Percentiles rank a stretch among this genome's conserved stretches.
Evolutionary conservation across 2,888 invertebrate genomes (phyloP).

Genomic region (Folsomia manolachei): DNA sequence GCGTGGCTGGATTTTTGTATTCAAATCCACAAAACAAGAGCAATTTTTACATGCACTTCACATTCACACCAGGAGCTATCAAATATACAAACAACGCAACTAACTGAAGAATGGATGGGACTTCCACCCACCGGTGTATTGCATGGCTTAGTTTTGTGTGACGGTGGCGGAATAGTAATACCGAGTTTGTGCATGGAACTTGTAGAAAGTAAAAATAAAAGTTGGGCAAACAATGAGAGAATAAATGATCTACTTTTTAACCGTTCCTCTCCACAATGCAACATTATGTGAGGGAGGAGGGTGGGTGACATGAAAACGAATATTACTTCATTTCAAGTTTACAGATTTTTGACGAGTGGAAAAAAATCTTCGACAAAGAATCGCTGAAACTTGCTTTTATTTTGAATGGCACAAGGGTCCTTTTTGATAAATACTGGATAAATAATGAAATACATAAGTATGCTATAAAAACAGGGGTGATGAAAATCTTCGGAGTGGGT

Average conservation of each 20-base stretch:
- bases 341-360: neutral
- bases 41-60: slow-evolving; percentile 8
- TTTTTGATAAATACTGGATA: too few relatives aligned
- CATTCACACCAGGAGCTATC: slow-evolving; percentile 5
- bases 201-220: neutral
- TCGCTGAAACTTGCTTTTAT: too few relatives aligned
- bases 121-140: neutral
- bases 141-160: too few relatives aligned
- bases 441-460: too few relatives aligned
- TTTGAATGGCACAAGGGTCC: too few relatives aligned
- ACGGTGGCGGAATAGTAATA: neutral
- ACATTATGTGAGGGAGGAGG: neutral
- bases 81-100: too few relatives aligned
- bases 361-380: too few relatives aligned
- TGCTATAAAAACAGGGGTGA: too few relatives aligned
- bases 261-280: neutral
- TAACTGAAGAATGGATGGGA: slow-evolving; percentile 1
- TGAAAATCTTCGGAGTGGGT: too few relatives aligned
- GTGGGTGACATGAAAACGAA: neutral
- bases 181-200: neutral
- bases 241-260: slow-evolving; percentile 1
- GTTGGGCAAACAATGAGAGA: neutral
- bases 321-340: neutral
- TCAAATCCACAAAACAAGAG: slow-evolving; percentile 6
- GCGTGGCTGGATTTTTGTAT: neutral